Evolutionary conservation across 2,797 vertebrate genomes (phyloP).

Genomic region (Benthosema pterotum): DNA sequence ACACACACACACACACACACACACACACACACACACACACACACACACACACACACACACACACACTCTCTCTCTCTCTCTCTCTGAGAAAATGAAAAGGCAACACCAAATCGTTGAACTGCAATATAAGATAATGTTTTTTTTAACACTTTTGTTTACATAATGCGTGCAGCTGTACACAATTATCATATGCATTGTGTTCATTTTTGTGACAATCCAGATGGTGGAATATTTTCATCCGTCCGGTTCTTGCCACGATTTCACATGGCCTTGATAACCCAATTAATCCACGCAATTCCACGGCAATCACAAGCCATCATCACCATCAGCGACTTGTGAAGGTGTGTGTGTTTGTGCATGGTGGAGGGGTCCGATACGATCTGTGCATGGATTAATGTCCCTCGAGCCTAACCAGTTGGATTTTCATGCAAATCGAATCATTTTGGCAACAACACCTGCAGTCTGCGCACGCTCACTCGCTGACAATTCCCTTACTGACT

Average conservation of each 20-base stretch:
- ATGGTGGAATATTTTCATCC: constrained; percentile 22
- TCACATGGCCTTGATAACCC: constrained; percentile 1
- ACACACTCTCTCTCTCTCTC: too few species aligned
- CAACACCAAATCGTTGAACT: too few species aligned
- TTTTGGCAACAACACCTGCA: constrained; percentile 15
- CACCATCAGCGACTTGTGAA: constrained; percentile 6
- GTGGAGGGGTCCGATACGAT: too few species aligned
- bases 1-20: too few species aligned
- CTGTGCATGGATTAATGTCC: constrained; percentile 9
- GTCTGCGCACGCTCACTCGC: constrained; percentile 13
- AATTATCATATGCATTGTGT: too few species aligned
- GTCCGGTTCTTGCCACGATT: background rate
- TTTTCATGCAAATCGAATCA: constrained; percentile 38
- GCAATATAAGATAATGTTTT: too few species aligned
- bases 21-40: too few species aligned
- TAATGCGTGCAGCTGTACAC: too few species aligned
- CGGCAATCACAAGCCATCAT: background rate
- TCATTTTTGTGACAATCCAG: constrained; percentile 16
- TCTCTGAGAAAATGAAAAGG: too few species aligned
- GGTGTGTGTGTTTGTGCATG: too few species aligned
- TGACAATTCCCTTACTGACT: constrained; percentile 38
- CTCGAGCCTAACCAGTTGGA: constrained; percentile 19
- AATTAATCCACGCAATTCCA: background rate
- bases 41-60: too few species aligned
- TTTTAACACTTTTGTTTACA: too few species aligned